Evolutionary conservation across 53 echinoderm and acorn worm species (phyloP).

Genomic region (Echinometra lucunter): DNA sequence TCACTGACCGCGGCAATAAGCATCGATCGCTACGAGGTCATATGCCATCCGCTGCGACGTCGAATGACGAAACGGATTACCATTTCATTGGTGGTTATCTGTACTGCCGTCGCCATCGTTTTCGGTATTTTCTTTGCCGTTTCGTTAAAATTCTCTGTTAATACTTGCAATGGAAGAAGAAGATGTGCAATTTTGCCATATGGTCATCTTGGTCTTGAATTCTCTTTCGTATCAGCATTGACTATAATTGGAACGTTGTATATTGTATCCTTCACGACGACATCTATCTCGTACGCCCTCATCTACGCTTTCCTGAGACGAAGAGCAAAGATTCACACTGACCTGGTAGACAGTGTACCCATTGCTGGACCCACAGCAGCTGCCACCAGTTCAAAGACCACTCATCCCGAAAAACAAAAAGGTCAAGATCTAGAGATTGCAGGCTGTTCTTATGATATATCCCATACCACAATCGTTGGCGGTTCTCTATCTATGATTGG

Average conservation of each 20-base stretch:
- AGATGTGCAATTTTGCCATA: too few species aligned
- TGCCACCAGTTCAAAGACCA: neutral
- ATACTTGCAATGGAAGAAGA: too few species aligned
- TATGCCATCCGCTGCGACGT: slow-evolving; percentile 46
- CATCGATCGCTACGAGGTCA: slow-evolving; percentile 48
- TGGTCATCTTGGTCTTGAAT: neutral
- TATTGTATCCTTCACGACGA: neutral
- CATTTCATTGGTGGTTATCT: neutral
- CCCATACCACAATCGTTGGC: neutral
- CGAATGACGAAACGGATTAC: neutral
- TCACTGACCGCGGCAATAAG: slow-evolving; percentile 39
- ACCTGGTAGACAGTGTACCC: neutral
- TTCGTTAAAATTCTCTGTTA: neutral
- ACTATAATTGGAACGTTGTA: neutral
- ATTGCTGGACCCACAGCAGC: neutral
- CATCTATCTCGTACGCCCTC: neutral
- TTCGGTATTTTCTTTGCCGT: neutral
- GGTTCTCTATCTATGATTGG: neutral
- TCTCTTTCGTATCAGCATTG: neutral
- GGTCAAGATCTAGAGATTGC: too few species aligned
- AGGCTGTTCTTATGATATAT: neutral
- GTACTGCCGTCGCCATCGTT: neutral
- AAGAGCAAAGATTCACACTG: slow-evolving; percentile 9
- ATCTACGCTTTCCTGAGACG: neutral
- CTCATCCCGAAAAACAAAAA: too few species aligned